Evolutionary conservation across 1,140 invertebrate species (phyloP), one percentile per base, ranked within the genome.

Genomic region (Cryptotermes secundus): DNA sequence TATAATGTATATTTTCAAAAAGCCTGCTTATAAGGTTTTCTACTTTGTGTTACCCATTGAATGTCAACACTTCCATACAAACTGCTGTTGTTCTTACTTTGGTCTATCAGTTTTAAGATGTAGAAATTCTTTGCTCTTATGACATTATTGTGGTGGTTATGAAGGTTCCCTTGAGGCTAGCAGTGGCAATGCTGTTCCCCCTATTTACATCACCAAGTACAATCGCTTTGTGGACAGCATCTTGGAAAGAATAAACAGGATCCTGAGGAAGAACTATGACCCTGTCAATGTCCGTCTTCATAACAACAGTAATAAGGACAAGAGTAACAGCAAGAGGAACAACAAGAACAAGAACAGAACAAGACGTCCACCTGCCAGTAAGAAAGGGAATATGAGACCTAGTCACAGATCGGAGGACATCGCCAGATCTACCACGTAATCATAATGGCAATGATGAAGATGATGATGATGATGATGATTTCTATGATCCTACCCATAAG

Each of bases 161-260:
- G 26, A 72, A 84, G 84, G 91, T 84, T 89, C 87, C 10, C 86
- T 91, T 87, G 87, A 88, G 0, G 82, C 86, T 1, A 87, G 88
- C 79, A 82, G 59, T 31, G 34, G 87, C 88, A 92, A 86, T 79
- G 86, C 90, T 84, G 90, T 95, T 34, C 92, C 94, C 4, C 91
- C 94, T 1, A 92, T 94, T 42, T 95, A 95, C 89, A 94, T 95
- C 38, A 90, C 93, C 36, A 95, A 95, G 88, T 96, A 96, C 90
- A 96, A 96, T 89, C 92, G 93, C 86, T 96, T 96, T 88, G 94
- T 96, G 53, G 96, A 96, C 88, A 95, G 93, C 86, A 95, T 96
- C 86, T 91, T 96, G 79, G 93, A 92, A 38, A 92, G 94, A 85
- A 96, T 96, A 88, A 96, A 96, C 89, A 93, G 93, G 86, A 94